These are phyloP conservation scores for Anagyrus pseudococci DNA, from an alignment of 2,888 invertebrate genomes.

Conservation along the genomic window DNA sequence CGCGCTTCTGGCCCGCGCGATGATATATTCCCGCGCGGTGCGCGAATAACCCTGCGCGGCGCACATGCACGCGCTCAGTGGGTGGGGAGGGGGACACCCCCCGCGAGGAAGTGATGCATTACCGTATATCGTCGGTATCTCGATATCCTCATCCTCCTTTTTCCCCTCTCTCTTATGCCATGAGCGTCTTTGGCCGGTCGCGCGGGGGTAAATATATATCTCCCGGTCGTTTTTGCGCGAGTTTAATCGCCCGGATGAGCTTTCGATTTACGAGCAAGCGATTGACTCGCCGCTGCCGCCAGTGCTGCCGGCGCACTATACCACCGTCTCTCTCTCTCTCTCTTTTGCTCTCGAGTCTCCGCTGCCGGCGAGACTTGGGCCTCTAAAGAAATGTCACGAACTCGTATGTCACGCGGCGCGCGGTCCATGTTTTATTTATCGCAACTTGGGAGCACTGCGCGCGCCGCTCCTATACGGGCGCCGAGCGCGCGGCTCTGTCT, in stretches of 20 bases:
- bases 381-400: slow-evolving; percentile 29
- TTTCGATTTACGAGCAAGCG: slow-evolving; percentile 36
- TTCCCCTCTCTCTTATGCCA: neutral
- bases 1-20: slow-evolving; percentile 7
- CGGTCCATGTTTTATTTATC: slow-evolving; percentile 37
- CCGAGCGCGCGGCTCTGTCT: no score
- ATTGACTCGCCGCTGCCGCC: slow-evolving; percentile 21
- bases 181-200: no score
- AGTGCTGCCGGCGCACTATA: neutral
- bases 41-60: neutral
- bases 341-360: no score
- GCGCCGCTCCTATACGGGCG: neutral
- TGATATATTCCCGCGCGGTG: neutral
- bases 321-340: no score
- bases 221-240: slow-evolving; percentile 28
- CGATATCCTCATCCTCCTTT: neutral
- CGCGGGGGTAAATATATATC: neutral
- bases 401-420: slow-evolving; percentile 13
- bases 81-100: slow-evolving; percentile 1
- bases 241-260: slow-evolving; percentile 37
- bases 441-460: neutral
- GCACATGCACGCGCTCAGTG: neutral
- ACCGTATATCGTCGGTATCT: slow-evolving; percentile 13
- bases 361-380: no score
- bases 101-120: slow-evolving; percentile 16